These are phyloP conservation scores for Lasioglossum zephyrum DNA, from an alignment of 2,888 invertebrate genomes.

Conservation along the genomic window DNA sequence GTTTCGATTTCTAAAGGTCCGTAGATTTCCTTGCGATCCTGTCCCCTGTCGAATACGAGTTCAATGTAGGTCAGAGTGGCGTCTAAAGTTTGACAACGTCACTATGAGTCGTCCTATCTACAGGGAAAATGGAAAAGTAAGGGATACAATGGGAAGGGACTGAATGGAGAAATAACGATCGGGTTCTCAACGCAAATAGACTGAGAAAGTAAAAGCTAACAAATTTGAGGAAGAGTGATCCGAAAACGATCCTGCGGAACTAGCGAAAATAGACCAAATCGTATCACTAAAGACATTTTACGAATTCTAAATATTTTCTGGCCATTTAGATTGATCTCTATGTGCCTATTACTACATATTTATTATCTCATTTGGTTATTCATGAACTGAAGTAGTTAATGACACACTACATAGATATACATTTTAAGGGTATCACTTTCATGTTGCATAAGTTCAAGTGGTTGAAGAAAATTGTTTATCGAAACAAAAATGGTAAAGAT, in stretches of 20 bases:
- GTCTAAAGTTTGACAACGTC: constrained; percentile 11
- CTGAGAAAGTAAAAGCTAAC: not conserved
- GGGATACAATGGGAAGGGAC: not conserved
- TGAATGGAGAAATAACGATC: not conserved
- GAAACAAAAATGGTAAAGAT: not conserved
- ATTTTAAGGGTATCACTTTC: not conserved
- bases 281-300: not conserved
- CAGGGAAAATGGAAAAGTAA: constrained; percentile 1
- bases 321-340: not conserved
- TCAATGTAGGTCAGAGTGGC: constrained; percentile 14
- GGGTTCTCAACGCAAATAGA: not conserved
- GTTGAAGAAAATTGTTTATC: not conserved
- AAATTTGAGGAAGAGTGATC: not conserved
- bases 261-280: not conserved
- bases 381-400: not conserved
- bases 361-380: not conserved
- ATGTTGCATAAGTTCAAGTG: not conserved
- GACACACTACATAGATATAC: not conserved
- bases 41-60: not conserved
- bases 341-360: not conserved
- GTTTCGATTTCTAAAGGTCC: not conserved
- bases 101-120: not conserved
- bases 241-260: not conserved
- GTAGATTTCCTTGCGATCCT: not conserved
- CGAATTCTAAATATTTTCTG: not conserved